Conservation (phyloP, 2,888 invertebrate genomes). For the Oscheius sp. region DNA sequence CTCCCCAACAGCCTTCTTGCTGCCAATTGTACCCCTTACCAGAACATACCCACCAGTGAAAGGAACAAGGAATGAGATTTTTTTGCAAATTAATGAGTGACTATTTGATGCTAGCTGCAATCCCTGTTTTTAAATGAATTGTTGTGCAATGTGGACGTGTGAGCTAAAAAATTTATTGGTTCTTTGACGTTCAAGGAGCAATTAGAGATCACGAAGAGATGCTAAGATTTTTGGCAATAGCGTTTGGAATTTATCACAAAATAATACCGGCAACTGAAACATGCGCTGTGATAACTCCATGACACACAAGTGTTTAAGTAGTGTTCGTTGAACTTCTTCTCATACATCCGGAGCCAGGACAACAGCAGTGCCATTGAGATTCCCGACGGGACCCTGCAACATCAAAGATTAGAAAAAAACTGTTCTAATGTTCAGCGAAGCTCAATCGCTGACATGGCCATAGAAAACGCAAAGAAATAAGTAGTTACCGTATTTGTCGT, state of each 20-base stretch:
- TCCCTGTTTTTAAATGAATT: no score
- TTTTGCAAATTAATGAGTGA: background rate
- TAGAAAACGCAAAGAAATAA: background rate
- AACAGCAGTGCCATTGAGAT: constrained; percentile 20
- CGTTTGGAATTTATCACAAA: constrained; percentile 11
- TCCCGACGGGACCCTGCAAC: constrained; percentile 27
- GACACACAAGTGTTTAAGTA: constrained; percentile 22
- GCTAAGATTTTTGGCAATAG: constrained; percentile 7
- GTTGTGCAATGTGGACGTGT: no score
- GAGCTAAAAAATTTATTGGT: background rate
- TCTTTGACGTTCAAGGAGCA: background rate
- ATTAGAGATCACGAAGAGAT: constrained; percentile 30
- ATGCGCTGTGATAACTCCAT: constrained; percentile 22
- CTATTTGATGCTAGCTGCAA: no score
- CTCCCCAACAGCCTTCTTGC: constrained; percentile 20
- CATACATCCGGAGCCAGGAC: constrained; percentile 15
- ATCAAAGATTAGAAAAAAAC: constrained; percentile 1
- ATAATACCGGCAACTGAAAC: constrained; percentile 26
- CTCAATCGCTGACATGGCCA: no score
- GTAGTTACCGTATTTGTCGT: constrained; percentile 9
- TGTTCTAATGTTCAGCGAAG: no score
- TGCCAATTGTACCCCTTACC: constrained; percentile 18
- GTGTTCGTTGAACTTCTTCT: background rate
- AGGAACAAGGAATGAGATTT: constrained; percentile 2
- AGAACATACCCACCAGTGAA: constrained; percentile 15